A percentile compares a stretch with the other conserved stretches of the same genome.
phyloP scores from a whole-genome alignment of 2,113 vertebrate species.

The Forbesichthys papilliferus region DNA sequence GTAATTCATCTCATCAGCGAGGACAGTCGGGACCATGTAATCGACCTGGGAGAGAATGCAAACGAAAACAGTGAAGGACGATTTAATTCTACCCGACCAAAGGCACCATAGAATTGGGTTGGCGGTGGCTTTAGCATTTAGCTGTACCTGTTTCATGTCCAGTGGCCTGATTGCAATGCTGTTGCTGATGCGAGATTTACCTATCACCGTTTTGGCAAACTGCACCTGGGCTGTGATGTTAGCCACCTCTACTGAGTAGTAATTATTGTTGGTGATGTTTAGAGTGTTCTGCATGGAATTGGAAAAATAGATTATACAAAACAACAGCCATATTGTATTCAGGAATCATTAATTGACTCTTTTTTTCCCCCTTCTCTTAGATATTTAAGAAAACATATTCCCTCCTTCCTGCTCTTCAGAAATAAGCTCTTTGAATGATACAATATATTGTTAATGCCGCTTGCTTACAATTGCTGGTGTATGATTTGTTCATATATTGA shows the following conservation, averaged over 20 bases:
- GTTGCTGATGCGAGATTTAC: slow-evolving; percentile 87
- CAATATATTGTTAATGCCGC: too few relatives aligned
- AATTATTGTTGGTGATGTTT: slow-evolving; percentile 95
- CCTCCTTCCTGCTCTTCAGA: too few relatives aligned
- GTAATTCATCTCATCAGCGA: slow-evolving; percentile 93
- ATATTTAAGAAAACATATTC: too few relatives aligned
- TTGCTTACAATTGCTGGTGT: too few relatives aligned
- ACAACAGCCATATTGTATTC: neutral
- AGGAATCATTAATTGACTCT: neutral
- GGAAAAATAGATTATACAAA: neutral
- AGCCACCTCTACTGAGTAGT: slow-evolving; percentile 89
- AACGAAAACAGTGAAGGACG: neutral
- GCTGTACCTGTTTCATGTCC: slow-evolving; percentile 88
- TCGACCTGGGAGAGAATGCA: slow-evolving; percentile 79
- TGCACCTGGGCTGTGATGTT: slow-evolving; percentile 92
- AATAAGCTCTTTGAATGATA: too few relatives aligned
- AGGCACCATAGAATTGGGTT: neutral
- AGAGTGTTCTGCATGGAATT: slow-evolving; percentile 81
- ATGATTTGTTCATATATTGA: too few relatives aligned
- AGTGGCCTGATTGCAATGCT: slow-evolving; percentile 87
- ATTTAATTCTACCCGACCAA: neutral
- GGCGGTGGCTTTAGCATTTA: neutral
- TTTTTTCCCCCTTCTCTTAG: too few relatives aligned
- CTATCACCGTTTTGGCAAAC: slow-evolving; percentile 91
- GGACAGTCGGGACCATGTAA: slow-evolving; percentile 87